Conservation (phyloP, 1,140 invertebrate species). For the Zaprionus lachaisei region DNA sequence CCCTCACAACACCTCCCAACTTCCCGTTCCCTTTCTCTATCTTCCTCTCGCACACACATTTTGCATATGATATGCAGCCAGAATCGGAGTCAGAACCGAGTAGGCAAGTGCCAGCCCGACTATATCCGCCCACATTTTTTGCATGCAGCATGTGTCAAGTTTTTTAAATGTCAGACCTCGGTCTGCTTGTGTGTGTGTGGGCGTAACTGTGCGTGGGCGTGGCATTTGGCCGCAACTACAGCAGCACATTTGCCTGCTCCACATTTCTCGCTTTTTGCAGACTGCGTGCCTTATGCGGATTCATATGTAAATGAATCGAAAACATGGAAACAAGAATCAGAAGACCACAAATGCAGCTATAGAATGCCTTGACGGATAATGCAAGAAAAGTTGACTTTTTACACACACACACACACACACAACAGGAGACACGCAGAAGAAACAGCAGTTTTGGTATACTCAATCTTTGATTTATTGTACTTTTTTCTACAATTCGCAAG, state of each 20-base stretch:
- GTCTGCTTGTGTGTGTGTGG: conserved; percentile 25
- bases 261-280: conserved; percentile 64
- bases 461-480: conserved; percentile 8
- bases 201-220: conserved; percentile 11
- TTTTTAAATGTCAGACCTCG: conserved; percentile 61
- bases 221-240: conserved; percentile 22
- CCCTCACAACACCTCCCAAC: not conserved
- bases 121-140: conserved; percentile 65
- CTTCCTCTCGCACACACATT: conserved; percentile 3
- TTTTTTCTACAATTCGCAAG: not conserved
- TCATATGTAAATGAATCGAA: conserved; percentile 72
- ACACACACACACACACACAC: not conserved
- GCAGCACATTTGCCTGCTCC: conserved; percentile 50
- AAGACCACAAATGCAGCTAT: conserved; percentile 9
- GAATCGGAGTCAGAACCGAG: conserved; percentile 21
- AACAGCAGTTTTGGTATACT: not conserved
- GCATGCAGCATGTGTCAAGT: conserved; percentile 67
- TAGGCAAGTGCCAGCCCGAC: conserved; percentile 16
- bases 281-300: conserved; percentile 65
- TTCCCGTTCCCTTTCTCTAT: conserved; percentile 2
- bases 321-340: conserved; percentile 32
- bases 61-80: conserved; percentile 65
- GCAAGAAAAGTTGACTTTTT: conserved; percentile 7
- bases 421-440: not conserved
- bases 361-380: conserved; percentile 7